A percentile compares a stretch with the other conserved stretches of the same genome.
These are phyloP conservation scores for Merops nubicus DNA, from an alignment of 2,113 vertebrate species.

Conservation along the genomic window DNA sequence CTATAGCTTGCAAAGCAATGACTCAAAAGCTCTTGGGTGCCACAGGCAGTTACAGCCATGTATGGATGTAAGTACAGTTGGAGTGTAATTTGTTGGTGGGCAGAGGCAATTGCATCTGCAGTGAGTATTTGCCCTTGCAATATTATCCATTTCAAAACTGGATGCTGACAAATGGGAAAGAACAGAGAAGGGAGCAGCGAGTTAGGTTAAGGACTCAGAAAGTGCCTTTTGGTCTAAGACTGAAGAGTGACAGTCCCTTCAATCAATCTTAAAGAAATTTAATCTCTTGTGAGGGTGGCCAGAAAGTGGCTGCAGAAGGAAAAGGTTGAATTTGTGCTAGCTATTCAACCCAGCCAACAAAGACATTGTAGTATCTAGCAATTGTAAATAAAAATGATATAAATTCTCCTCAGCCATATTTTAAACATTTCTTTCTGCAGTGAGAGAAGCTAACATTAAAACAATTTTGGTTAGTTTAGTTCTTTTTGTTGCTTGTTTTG, in stretches of 20 bases:
- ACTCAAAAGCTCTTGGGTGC: background rate
- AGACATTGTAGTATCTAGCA: rapidly evolving
- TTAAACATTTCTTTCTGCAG: background rate
- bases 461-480: background rate
- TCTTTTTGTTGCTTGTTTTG: background rate
- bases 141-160: background rate
- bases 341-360: background rate
- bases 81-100: background rate
- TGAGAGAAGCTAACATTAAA: background rate
- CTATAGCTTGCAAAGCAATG: background rate
- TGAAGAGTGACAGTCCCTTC: background rate
- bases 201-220: background rate
- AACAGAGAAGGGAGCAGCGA: background rate
- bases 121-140: background rate
- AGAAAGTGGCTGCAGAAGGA: background rate
- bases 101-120: background rate
- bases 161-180: background rate
- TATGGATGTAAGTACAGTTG: rapidly evolving
- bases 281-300: background rate
- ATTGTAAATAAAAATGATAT: background rate
- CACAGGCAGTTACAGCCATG: background rate
- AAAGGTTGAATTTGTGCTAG: background rate
- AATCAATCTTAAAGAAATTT: background rate
- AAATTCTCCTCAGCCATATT: background rate
- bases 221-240: background rate